A percentile compares a stretch with the other conserved stretches of the same genome.
These are phyloP conservation scores for Urocyon cinereoargenteus DNA, from an alignment of 2,797 vertebrate genomes.

Conservation along the genomic window DNA sequence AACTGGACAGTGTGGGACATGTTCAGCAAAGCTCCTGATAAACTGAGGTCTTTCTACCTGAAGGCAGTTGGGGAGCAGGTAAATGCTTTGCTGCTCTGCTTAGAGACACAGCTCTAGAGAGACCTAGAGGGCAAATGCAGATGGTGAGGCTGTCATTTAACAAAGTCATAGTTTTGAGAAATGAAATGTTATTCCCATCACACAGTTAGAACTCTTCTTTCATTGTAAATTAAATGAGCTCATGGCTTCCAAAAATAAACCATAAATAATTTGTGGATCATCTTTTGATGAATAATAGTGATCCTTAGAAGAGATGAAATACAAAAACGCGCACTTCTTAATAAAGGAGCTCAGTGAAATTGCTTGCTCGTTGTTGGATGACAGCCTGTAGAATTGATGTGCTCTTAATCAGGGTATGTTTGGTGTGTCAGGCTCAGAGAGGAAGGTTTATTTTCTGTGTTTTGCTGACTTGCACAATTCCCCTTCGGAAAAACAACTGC, in stretches of 20 bases:
- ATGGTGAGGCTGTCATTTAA: not conserved
- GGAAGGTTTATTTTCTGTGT: slow-evolving; percentile 38
- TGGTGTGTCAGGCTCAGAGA: not conserved
- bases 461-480: slow-evolving; percentile 55
- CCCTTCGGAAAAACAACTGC: not conserved
- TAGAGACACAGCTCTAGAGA: not conserved
- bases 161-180: slow-evolving; percentile 48
- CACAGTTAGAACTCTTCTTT: not conserved
- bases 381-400: not conserved
- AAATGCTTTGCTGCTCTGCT: not conserved
- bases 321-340: not conserved
- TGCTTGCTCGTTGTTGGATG: not conserved
- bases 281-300: slow-evolving; percentile 32
- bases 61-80: not conserved
- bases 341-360: not conserved
- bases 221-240: slow-evolving; percentile 47
- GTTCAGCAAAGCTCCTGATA: not conserved
- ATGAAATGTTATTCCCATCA: not conserved
- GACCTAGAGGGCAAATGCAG: not conserved
- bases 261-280: slow-evolving; percentile 34
- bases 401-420: slow-evolving; percentile 28
- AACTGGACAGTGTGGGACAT: not conserved
- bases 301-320: not conserved
- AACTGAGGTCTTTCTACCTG: not conserved
- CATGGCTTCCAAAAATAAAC: not conserved